Evolutionary conservation across 1,140 invertebrate genomes (phyloP).

Genomic region (Mamestra configurata): DNA sequence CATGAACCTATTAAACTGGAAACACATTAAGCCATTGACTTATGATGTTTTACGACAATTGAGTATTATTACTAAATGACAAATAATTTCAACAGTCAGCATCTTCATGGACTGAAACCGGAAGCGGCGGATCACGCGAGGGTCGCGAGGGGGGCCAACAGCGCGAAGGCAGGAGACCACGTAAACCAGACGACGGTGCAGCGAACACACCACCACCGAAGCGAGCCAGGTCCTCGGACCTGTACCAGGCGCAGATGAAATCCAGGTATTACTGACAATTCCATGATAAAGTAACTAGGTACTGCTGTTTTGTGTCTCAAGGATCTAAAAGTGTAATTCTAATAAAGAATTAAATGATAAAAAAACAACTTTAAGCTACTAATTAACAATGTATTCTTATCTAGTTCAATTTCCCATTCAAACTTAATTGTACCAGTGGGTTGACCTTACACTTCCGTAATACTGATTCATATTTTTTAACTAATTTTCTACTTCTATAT

Average conservation of each 20-base stretch:
- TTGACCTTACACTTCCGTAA: too few species aligned
- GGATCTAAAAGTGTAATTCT: too few species aligned
- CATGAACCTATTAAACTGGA: background rate
- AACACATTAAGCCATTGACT: background rate
- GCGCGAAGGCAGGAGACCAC: conserved; percentile 72
- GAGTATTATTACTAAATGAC: background rate
- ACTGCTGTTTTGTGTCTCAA: background rate
- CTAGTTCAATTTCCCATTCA: too few species aligned
- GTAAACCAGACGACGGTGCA: conserved; percentile 81
- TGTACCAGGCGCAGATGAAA: conserved; percentile 89
- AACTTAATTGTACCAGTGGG: too few species aligned
- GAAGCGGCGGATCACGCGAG: conserved; percentile 77
- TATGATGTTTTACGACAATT: too few species aligned
- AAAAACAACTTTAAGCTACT: too few species aligned
- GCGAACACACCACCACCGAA: conserved; percentile 89
- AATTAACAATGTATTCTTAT: too few species aligned
- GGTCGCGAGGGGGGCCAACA: conserved; percentile 69
- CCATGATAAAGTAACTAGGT: conserved; percentile 31
- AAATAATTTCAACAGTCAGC: conserved; percentile 68
- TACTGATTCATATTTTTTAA: too few species aligned
- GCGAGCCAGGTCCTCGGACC: conserved; percentile 89
- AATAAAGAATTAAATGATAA: too few species aligned
- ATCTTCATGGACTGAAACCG: conserved; percentile 84
- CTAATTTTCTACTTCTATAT: too few species aligned
- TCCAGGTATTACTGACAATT: conserved; percentile 75